Evolutionary conservation across 53 echinoderm and acorn worm genomes (phyloP).

Genomic region (Pentamera pediparva): DNA sequence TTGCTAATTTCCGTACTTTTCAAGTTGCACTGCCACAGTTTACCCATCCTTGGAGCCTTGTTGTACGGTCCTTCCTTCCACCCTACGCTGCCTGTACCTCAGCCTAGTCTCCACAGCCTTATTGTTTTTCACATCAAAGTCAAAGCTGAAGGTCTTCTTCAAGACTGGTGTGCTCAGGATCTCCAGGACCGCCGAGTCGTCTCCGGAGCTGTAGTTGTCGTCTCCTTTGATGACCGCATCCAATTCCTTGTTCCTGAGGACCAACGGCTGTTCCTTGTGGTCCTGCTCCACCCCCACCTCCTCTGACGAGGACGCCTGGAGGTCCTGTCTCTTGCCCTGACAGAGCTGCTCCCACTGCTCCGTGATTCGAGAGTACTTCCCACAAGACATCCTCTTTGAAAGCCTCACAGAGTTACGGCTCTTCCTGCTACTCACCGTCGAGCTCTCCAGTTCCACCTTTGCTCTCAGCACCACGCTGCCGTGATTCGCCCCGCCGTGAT

Average conservation of each 20-base stretch:
- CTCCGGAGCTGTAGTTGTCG: conserved; percentile 65
- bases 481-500: background rate
- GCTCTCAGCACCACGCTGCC: conserved; percentile 10
- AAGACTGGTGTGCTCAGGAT: conserved; percentile 69
- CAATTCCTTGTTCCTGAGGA: background rate
- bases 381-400: conserved; percentile 75
- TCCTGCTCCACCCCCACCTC: background rate
- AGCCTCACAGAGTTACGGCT: conserved; percentile 61
- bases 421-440: background rate
- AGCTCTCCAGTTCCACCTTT: background rate
- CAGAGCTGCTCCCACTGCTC: conserved; percentile 69
- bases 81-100: no score
- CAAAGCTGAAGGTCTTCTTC: conserved; percentile 60
- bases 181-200: conserved; percentile 60
- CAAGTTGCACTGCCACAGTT: no score
- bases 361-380: conserved; percentile 75
- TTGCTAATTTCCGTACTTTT: no score
- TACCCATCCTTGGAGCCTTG: no score
- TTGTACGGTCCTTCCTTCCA: no score
- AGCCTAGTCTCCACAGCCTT: background rate
- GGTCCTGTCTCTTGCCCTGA: background rate
- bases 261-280: background rate
- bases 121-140: conserved; percentile 26
- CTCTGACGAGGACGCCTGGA: background rate
- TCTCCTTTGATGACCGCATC: conserved; percentile 15